Percentiles rank a stretch among this genome's conserved stretches.
These are phyloP conservation scores for Perithous albicinctus DNA, from an alignment of 2,888 invertebrate genomes.

Conservation along the genomic window DNA sequence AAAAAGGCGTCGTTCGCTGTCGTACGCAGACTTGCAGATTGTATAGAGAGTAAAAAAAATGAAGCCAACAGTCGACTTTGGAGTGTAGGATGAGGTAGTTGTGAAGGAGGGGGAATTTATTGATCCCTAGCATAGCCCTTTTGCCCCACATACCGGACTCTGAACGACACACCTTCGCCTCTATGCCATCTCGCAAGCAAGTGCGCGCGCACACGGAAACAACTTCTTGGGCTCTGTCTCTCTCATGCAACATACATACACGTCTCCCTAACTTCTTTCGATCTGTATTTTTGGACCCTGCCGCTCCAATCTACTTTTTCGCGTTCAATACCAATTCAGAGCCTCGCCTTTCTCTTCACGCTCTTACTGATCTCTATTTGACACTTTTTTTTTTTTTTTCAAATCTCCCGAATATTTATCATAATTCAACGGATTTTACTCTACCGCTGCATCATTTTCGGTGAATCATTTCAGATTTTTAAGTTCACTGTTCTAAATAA, in stretches of 20 bases:
- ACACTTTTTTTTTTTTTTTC: too few relatives aligned
- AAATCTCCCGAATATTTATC: too few relatives aligned
- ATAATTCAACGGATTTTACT: too few relatives aligned
- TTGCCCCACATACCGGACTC: conserved; percentile 77
- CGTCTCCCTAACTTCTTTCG: conserved; percentile 49
- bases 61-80: conserved; percentile 6
- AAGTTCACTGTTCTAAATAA: too few relatives aligned
- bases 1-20: too few relatives aligned
- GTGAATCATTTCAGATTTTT: too few relatives aligned
- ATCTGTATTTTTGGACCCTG: conserved; percentile 46
- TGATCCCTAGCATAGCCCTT: conserved; percentile 76
- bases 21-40: background rate
- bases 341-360: conserved; percentile 22
- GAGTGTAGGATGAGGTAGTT: conserved; percentile 39
- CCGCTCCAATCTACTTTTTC: too few relatives aligned
- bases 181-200: background rate
- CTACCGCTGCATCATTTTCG: too few relatives aligned
- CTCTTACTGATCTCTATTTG: too few relatives aligned
- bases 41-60: conserved; percentile 6
- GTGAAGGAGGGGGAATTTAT: conserved; percentile 72
- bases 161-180: conserved; percentile 1
- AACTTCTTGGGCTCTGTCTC: too few relatives aligned
- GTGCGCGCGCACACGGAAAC: background rate
- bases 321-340: conserved; percentile 52
- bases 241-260: background rate